Evolutionary conservation across 37 sponge, comb jelly and placozoan species (phyloP).

Genomic region (Beroe ovata): DNA sequence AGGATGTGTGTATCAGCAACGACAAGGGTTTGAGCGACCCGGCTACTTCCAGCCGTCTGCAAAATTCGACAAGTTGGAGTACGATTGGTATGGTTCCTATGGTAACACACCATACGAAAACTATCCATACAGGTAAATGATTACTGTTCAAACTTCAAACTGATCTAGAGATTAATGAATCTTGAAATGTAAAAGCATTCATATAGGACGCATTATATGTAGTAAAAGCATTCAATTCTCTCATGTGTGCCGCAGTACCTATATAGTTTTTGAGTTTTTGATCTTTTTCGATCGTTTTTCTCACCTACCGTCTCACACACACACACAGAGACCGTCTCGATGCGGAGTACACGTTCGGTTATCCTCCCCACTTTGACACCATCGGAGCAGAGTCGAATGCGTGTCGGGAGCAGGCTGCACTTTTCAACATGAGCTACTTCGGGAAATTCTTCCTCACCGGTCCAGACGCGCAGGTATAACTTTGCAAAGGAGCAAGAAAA

Average conservation of each 20-base stretch:
- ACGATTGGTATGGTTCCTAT: constrained; percentile 70
- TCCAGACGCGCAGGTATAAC: constrained; percentile 49
- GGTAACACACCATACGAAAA: constrained; percentile 58
- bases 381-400: constrained; percentile 72
- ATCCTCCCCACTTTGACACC: constrained; percentile 73
- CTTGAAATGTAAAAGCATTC: background rate
- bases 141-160: background rate
- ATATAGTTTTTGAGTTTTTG: too few species aligned
- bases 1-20: constrained; percentile 71
- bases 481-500: too few species aligned
- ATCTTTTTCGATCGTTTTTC: too few species aligned
- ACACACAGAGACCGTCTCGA: constrained; percentile 14
- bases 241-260: too few species aligned
- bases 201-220: too few species aligned
- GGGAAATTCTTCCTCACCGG: constrained; percentile 74
- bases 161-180: constrained; percentile 37
- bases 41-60: constrained; percentile 71
- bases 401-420: constrained; percentile 72
- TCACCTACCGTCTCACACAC: too few species aligned
- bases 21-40: constrained; percentile 83
- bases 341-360: constrained; percentile 71
- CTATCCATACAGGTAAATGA: constrained; percentile 68
- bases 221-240: too few species aligned
- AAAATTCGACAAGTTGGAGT: constrained; percentile 2
- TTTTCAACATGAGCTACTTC: constrained; percentile 83